Conservation (phyloP, 2,113 vertebrate species). For the Pimephales promelas region DNA sequence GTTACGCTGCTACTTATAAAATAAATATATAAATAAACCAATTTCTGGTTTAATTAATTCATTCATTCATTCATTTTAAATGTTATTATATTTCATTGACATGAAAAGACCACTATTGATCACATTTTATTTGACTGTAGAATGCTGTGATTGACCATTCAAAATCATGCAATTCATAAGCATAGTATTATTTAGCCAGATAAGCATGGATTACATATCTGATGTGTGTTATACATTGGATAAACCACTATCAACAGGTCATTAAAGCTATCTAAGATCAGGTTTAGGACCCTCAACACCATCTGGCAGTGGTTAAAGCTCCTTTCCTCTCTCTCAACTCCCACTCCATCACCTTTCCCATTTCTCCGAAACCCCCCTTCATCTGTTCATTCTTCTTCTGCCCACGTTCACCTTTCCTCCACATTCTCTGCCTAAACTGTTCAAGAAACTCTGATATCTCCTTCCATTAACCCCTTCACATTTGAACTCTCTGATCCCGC, state of each 20-base stretch:
- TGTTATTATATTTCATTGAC: not conserved
- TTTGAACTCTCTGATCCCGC: not conserved
- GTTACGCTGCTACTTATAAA: not conserved
- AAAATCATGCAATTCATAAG: not conserved
- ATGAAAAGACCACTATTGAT: not conserved
- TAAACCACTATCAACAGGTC: not conserved
- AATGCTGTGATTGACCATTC: not conserved
- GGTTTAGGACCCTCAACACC: slow-evolving; percentile 29
- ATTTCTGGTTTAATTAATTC: not conserved
- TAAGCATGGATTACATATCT: not conserved
- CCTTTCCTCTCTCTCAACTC: slow-evolving; percentile 25
- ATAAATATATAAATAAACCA: not conserved
- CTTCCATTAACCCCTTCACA: not conserved
- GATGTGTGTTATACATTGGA: not conserved
- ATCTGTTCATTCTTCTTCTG: slow-evolving; percentile 42
- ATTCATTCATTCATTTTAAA: too few relatives aligned
- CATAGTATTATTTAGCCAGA: not conserved
- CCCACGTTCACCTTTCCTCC: slow-evolving; percentile 38
- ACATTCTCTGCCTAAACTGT: slow-evolving; percentile 15
- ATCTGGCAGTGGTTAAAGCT: slow-evolving; percentile 36
- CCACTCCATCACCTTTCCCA: slow-evolving; percentile 29
- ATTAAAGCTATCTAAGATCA: slow-evolving; percentile 19
- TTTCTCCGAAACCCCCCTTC: slow-evolving; percentile 29
- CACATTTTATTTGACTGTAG: not conserved
- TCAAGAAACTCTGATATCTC: not conserved